phyloP scores from a whole-genome alignment of 2,888 invertebrate genomes.

The Tuberolachnus salignus region DNA sequence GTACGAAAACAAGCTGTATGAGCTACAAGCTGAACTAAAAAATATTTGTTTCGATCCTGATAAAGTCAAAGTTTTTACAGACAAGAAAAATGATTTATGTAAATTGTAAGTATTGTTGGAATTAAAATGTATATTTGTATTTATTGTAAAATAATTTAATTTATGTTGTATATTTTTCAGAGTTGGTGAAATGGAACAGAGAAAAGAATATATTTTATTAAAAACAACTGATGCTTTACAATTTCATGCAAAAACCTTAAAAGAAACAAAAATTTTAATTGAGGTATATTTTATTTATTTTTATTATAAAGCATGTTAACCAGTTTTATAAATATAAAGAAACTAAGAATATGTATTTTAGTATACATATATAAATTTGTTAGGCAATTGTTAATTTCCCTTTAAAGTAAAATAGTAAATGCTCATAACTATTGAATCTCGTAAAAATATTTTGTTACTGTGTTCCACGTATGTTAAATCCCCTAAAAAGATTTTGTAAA shows the following conservation, averaged over 20 bases:
- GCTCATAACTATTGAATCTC: too few species aligned
- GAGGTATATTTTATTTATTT: conserved; percentile 12
- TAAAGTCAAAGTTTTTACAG: neutral
- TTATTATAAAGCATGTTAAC: too few species aligned
- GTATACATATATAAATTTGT: too few species aligned
- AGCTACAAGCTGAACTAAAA: conserved; percentile 45
- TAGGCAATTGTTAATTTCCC: too few species aligned
- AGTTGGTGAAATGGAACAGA: conserved; percentile 29
- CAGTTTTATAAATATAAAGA: too few species aligned
- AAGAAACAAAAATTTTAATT: neutral
- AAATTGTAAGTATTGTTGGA: conserved; percentile 22
- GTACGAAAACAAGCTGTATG: conserved; percentile 28
- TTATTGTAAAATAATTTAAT: neutral
- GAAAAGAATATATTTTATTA: conserved; percentile 11
- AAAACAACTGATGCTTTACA: neutral
- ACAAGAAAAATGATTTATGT: conserved; percentile 32
- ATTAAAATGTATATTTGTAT: neutral
- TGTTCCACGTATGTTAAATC: too few species aligned
- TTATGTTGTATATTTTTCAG: conserved; percentile 8
- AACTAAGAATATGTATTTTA: too few species aligned
- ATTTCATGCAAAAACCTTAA: neutral
- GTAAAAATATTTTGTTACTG: too few species aligned
- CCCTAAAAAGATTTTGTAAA: too few species aligned
- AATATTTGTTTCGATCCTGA: conserved; percentile 26
- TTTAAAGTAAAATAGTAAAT: too few species aligned